Evolutionary conservation across 2,113 vertebrate genomes (phyloP), one percentile per base, ranked within the genome.

Genomic region (Dicaeum eximium): DNA sequence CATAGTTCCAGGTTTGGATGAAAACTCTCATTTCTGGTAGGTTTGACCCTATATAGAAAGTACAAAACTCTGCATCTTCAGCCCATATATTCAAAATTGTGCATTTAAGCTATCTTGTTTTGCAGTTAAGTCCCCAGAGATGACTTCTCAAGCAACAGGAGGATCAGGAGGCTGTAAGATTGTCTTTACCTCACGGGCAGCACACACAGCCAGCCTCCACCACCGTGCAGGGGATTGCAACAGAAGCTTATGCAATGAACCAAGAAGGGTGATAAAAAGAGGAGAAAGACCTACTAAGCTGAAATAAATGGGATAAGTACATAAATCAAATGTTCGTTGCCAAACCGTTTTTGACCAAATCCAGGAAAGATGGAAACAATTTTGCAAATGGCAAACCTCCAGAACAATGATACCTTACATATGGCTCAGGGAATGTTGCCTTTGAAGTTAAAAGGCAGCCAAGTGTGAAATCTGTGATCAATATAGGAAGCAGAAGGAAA

Each of bases 351-450:
- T 53, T 92, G 79, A 90, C 61, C 81, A 82, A 89, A 90, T 69
- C 62, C 79, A 65, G 78, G 71, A 84, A 90, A 95, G 90, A 91
- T 33, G 91, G 93, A 93, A 94, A 90, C 58, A 69, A 72, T 96
- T 90, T 88, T 57, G 35, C 58, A 88, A 65, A 50, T 86, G 79
- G 90, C 85, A 88, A 82, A 75, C 58, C 54, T 95, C 90, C 88
- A 93, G 67, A 88, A 56, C 81, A 74, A 78, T 78, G 78, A 91
- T 84, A 80, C 44, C 56, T 96, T 88, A 81, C 60, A 48, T 72
- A 79, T 92, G 78, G 80, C 53, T 72, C 66, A 80, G 79, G 45
- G 74, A 94, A 86, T 42, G 48, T 72, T 94, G 73, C 37, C 37
- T 93, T 90, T 88, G 88, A 94, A 94, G 74, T 79, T 72, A 94